Percentiles rank a stretch among this genome's conserved stretches.
Evolutionary conservation across 2,113 vertebrate species (phyloP).

Genomic region (Aplodontia rufa): DNA sequence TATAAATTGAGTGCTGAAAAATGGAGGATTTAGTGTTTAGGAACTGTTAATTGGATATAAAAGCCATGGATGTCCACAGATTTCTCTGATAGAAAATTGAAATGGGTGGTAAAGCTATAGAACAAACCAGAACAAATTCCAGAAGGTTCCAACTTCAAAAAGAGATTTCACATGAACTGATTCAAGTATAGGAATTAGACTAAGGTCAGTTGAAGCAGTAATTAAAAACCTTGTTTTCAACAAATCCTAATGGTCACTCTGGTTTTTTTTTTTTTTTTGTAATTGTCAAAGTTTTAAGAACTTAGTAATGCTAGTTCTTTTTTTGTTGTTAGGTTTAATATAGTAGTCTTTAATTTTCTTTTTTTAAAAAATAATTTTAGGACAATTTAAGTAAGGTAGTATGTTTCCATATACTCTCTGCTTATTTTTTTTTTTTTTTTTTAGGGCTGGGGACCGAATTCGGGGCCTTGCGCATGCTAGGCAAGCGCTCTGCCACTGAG

Average conservation of each 20-base stretch:
- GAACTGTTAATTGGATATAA: background rate
- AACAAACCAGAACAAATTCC: background rate
- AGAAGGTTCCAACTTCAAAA: background rate
- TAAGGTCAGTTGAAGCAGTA: background rate
- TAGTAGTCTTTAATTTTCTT: background rate
- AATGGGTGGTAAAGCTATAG: background rate
- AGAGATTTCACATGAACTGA: background rate
- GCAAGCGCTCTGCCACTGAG: too few species aligned
- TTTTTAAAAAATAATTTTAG: background rate
- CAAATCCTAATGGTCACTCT: background rate
- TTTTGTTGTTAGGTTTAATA: background rate
- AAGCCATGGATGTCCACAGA: background rate
- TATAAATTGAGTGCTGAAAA: background rate
- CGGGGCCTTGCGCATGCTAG: too few species aligned
- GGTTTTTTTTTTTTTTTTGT: too few species aligned
- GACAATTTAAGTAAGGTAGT: background rate
- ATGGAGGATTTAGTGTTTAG: background rate
- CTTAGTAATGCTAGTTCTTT: background rate
- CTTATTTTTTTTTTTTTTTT: too few species aligned
- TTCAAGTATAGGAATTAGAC: background rate
- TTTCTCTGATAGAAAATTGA: background rate
- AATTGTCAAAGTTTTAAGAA: background rate
- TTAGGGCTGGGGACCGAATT: too few species aligned
- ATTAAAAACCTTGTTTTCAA: background rate
- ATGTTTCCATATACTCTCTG: background rate